These are phyloP conservation scores for Caenorhabditis sp. DNA, from an alignment of 2,888 invertebrate genomes.

Conservation along the genomic window DNA sequence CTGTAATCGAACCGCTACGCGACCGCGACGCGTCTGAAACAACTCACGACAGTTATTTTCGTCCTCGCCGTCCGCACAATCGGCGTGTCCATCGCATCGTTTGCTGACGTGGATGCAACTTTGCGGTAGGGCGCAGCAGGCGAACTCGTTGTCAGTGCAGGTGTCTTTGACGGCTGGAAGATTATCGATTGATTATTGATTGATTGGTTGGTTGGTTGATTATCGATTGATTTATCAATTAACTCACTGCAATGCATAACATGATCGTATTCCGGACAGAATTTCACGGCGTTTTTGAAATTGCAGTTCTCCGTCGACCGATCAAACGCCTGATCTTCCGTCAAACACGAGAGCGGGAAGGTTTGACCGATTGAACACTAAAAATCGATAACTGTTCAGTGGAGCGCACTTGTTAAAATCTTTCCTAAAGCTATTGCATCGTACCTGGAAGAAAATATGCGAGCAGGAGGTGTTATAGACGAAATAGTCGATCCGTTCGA, in stretches of 20 bases:
- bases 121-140: conserved; percentile 81
- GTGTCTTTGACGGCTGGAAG: conserved; percentile 72
- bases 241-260: conserved; percentile 81
- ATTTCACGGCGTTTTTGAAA: conserved; percentile 76
- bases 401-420: too few species aligned
- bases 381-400: background rate
- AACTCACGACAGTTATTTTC: conserved; percentile 81
- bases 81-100: conserved; percentile 80
- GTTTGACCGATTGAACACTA: conserved; percentile 82
- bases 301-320: conserved; percentile 79
- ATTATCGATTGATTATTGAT: background rate
- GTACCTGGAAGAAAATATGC: conserved; percentile 78
- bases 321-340: conserved; percentile 79
- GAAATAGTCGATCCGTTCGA: conserved; percentile 79
- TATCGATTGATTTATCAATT: too few species aligned
- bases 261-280: conserved; percentile 82
- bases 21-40: background rate
- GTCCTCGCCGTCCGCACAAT: conserved; percentile 80
- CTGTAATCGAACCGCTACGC: conserved; percentile 50
- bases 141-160: conserved; percentile 74
- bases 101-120: conserved; percentile 74
- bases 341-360: conserved; percentile 77
- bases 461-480: conserved; percentile 80
- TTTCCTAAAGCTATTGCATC: too few species aligned
- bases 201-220: too few species aligned